Evolutionary conservation across 2,888 invertebrate species (phyloP), one percentile per base, ranked within the genome.

Genomic region (Cylloceria caligata): DNA sequence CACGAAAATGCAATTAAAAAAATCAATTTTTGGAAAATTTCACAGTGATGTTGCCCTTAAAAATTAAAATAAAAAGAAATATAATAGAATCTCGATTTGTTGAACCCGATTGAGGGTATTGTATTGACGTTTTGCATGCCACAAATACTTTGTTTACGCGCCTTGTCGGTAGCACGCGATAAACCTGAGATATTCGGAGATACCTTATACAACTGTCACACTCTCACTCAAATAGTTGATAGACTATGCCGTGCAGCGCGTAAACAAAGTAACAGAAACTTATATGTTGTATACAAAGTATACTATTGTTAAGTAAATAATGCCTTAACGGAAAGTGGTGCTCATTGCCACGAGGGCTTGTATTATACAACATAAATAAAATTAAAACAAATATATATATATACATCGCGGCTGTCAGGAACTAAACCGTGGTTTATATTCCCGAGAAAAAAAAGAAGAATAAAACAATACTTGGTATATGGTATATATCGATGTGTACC

Each of bases 311-410:
- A 55, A 80, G 72, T 81, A 74, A 81, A 74, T 74, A 80, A 76
- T 81, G 84, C 81, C 83, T 84, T 83, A 81, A 67, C 64, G 79
- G 60, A 83, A 81, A 74, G 79, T 81, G 76, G 78, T 75, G 80
- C 64, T 49, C 55, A 74, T 69, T 55, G 74, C 74, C 74, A 69
- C 67, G 73, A 62, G 68, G 76, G 76, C 76, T 76, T 76, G 76
- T 76, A 76, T 60, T 68, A 68, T 60, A 68, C 49, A n/a, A n/a
- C n/a, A n/a, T n/a, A n/a, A n/a, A 64, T 55, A 64, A 39, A 34
- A 27, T 60, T 13, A 75, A 16, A 36, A 52, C 42, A 24, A 47
- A 57, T 39, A 45, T 30, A 57, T 64, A 64, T 55, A 74, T 55
- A 74, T 45, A 67, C 55, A 65, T 71, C 64, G 65, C 71, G 78